Evolutionary conservation across 2,797 vertebrate species (phyloP), one percentile per base, ranked within the genome.

Genomic region (Orestias chungarensis): DNA sequence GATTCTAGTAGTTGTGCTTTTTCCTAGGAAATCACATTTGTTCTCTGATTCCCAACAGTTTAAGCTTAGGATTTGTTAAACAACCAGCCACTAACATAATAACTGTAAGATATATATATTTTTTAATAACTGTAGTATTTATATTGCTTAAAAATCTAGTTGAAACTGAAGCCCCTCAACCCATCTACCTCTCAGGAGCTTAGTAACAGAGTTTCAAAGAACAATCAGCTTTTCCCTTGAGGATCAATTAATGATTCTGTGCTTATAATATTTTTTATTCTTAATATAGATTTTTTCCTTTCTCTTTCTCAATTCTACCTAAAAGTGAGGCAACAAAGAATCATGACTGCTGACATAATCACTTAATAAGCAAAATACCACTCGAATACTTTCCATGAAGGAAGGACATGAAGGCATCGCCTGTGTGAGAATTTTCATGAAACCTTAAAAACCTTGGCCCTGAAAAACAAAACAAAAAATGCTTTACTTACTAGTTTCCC

Each of bases 391-490:
- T 20, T 70, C 18, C 43, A 31, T 33, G 49, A 68, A 9, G 27
- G 27, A 33, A 44, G 55, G 55, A 68, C 44, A 50, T 44, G 70
- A 11, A 55, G 43, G 7, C 2, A 6, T 70, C 55, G 71, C 62
- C 3, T 69, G 54, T 18, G 25, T 61, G 29, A 20, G 9, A 67
- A 40, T 27, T 70, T 70, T 49, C 57, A 61, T 23, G 42, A 74
- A 68, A 86, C 86, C 81, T 83, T 85, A 59, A 74, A 31, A n/a
- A n/a, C n/a, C n/a, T 50, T 86, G 70, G 84, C 70, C 74, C 1
- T 69, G 64, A 78, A 66, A 31, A 66, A 78, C 71, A 75, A 40
- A 52, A 66, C n/a, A n/a, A 54, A 68, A 79, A 79, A 64, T 62
- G 74, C 64, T 35, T 76, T 57, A 80, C 54, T 74, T 74, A 55